Base-by-base conservation (phyloP, 2,888 invertebrate genomes). In the Lasioglossum malachurum region DNA sequence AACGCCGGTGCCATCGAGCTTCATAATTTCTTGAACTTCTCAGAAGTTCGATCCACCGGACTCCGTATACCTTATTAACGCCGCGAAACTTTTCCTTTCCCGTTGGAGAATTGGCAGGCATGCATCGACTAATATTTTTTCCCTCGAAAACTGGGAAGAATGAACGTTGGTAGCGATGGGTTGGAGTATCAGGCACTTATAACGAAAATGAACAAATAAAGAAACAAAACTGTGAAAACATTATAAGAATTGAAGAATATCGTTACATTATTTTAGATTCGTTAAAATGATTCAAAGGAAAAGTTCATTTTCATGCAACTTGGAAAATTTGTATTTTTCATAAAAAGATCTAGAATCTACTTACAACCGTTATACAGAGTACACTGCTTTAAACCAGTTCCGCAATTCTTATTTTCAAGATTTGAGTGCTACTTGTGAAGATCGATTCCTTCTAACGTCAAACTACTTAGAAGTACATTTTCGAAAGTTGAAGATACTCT, bases 1-100 rank as follows among this genome's bases (percentile, higher is more conserved):
- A 75, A 74, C 75, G 72, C 4, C 23, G n/a, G 4, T 73, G 53
- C 73, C 72, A 67, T 74, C 60, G 31, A n/a, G 64, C 69, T 69
- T 57, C 41, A 72, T 80, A 83, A 83, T 88, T 82, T 69, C 74
- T 46, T n/a, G 35, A 89, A 86, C 77, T 87, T 86, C 44, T 38
- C 67, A 23, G 67, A 69, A 75, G 53, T 80, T 69, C 64, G 38
- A n/a, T 49, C 46, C 71, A 8, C 60, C 57, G 38, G 78, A 77
- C 49, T n/a, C 8, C 75, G 41, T 41, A 38, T 41, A 38, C 72
- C 69, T 76, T 84, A 84, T 90, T 89, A 86, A 83, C 78, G 69
- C 35, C 27, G 14, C 19, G n/a, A 74, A 90, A 86, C 78, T 84
- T 84, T 83, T 69, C 74, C 72, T 64, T 49, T 46, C 23, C 0